A percentile compares a stretch with the other conserved stretches of the same genome.
Evolutionary conservation across 1,140 invertebrate genomes (phyloP).

Genomic region (Trinorchestia longiramus): DNA sequence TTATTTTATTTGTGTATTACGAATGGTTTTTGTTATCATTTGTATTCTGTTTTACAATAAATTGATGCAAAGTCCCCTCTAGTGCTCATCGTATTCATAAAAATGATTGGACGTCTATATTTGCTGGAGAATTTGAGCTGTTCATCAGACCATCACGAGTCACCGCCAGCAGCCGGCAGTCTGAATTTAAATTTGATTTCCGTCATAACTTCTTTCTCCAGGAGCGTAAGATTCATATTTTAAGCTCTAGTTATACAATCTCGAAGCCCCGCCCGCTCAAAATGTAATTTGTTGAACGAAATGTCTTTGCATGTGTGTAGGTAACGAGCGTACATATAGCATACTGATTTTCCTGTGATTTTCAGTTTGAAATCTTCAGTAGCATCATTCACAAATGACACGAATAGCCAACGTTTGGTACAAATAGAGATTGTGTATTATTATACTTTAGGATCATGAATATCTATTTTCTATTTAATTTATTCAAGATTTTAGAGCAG

Average conservation of each 20-base stretch:
- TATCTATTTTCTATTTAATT: too few species aligned
- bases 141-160: background rate
- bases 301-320: background rate
- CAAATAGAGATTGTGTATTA: too few species aligned
- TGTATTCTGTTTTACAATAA: background rate
- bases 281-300: background rate
- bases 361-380: too few species aligned
- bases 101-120: background rate
- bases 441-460: too few species aligned
- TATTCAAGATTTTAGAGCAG: too few species aligned
- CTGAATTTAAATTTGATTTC: background rate
- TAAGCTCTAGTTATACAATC: background rate
- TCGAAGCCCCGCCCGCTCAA: background rate
- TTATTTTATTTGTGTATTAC: background rate
- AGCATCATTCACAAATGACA: too few species aligned
- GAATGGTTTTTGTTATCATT: background rate
- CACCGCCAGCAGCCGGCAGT: background rate
- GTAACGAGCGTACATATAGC: background rate
- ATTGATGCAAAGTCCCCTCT: background rate
- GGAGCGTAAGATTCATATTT: background rate
- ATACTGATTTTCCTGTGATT: background rate
- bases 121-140: background rate
- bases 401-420: too few species aligned
- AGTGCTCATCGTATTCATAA: background rate
- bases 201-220: background rate